Percentiles rank a stretch among this genome's conserved stretches.
Conservation (phyloP, 2,888 invertebrate species). For the Netelia virgata region DNA sequence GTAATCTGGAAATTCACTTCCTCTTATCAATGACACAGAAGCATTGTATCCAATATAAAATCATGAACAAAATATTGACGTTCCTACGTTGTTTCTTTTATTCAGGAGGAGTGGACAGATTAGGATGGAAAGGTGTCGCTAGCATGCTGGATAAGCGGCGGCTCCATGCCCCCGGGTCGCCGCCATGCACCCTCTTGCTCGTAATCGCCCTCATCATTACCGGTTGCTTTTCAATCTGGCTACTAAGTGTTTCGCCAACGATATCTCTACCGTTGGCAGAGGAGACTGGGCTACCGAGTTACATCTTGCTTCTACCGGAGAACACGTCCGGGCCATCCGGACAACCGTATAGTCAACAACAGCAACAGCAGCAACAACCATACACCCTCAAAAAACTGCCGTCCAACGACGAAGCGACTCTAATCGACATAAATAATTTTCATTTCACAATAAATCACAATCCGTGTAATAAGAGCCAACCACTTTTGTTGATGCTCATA, state of each 20-base stretch:
- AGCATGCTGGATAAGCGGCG: conserved; percentile 82
- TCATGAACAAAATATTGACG: not conserved
- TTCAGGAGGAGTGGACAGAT: conserved; percentile 67
- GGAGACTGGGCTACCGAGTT: conserved; percentile 69
- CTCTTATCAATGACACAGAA: too few species aligned
- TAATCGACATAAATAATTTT: conserved; percentile 87
- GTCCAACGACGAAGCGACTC: conserved; percentile 79
- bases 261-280: conserved; percentile 67
- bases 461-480: conserved; percentile 85
- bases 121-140: conserved; percentile 72
- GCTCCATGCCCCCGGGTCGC: conserved; percentile 79
- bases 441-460: conserved; percentile 87
- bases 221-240: conserved; percentile 80
- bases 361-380: conserved; percentile 65
- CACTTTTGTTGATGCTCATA: conserved; percentile 84
- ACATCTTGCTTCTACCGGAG: conserved; percentile 75
- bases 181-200: conserved; percentile 78
- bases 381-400: conserved; percentile 78
- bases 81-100: not conserved
- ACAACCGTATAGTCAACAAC: conserved; percentile 41
- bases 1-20: too few species aligned
- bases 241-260: conserved; percentile 76
- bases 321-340: conserved; percentile 72
- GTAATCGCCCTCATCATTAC: conserved; percentile 77
- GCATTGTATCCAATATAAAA: too few species aligned